These are phyloP conservation scores for Ascidia mentula DNA, from an alignment of 23 tunicate species.

Conservation along the genomic window DNA sequence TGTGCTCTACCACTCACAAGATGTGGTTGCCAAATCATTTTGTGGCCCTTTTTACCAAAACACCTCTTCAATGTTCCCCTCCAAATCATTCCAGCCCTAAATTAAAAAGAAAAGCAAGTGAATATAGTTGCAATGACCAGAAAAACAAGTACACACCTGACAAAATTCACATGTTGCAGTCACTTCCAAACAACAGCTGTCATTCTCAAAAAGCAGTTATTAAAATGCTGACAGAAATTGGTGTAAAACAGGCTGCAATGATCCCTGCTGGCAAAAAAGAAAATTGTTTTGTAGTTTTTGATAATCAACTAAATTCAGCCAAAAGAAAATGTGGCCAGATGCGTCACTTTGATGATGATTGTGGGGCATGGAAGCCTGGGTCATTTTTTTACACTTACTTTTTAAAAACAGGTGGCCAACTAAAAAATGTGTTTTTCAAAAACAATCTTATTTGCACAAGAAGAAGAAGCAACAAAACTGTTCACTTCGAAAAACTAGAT, in stretches of 20 bases:
- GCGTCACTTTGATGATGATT: conserved; percentile 13
- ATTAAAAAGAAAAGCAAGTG: too few species aligned
- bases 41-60: too few species aligned
- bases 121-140: too few species aligned
- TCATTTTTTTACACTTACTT: not conserved
- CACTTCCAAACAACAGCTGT: conserved; percentile 9
- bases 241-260: not conserved
- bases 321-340: not conserved
- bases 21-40: too few species aligned
- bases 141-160: too few species aligned
- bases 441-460: not conserved
- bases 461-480: not conserved
- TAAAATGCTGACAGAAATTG: not conserved
- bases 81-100: too few species aligned
- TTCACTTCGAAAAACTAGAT: not conserved
- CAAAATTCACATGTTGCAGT: not conserved
- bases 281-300: not conserved
- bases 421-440: not conserved
- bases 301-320: not conserved
- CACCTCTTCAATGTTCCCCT: too few species aligned
- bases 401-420: not conserved
- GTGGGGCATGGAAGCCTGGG: not conserved
- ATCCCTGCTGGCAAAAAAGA: conserved; percentile 13
- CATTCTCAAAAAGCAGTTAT: not conserved
- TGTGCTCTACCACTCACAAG: too few species aligned